These are phyloP conservation scores for Geotrypetes seraphini DNA, from an alignment of 2,797 vertebrate genomes.

Conservation along the genomic window DNA sequence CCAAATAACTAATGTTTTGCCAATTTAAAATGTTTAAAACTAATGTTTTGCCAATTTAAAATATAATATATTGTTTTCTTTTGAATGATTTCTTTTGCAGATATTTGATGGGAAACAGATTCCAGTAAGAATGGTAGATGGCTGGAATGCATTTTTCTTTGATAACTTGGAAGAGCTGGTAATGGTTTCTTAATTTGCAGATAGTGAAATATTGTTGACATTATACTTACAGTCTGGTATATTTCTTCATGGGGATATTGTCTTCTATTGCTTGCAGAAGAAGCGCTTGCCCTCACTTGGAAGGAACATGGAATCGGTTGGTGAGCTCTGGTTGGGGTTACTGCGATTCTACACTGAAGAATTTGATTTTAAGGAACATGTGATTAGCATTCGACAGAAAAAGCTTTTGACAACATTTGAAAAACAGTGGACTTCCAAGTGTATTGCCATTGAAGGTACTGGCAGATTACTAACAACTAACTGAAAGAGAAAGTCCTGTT, in stretches of 20 bases:
- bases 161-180: constrained; percentile 85
- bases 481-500: too few species aligned
- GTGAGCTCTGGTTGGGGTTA: constrained; percentile 90
- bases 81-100: too few species aligned
- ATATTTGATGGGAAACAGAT: constrained; percentile 83
- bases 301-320: constrained; percentile 81
- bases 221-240: too few species aligned
- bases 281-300: constrained; percentile 67
- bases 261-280: constrained; percentile 42
- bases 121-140: constrained; percentile 92
- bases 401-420: constrained; percentile 93
- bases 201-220: not conserved
- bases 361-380: constrained; percentile 94
- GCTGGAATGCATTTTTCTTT: constrained; percentile 97
- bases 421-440: constrained; percentile 98
- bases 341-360: constrained; percentile 95
- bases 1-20: too few species aligned
- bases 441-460: constrained; percentile 94
- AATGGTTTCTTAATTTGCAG: constrained; percentile 43
- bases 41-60: too few species aligned
- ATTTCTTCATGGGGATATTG: not conserved
- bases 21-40: too few species aligned
- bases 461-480: too few species aligned
- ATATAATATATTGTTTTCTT: too few species aligned
- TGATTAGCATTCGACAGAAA: constrained; percentile 92